These are phyloP conservation scores for Entomobrya multifasciata DNA, from an alignment of 2,888 invertebrate genomes.

Conservation along the genomic window DNA sequence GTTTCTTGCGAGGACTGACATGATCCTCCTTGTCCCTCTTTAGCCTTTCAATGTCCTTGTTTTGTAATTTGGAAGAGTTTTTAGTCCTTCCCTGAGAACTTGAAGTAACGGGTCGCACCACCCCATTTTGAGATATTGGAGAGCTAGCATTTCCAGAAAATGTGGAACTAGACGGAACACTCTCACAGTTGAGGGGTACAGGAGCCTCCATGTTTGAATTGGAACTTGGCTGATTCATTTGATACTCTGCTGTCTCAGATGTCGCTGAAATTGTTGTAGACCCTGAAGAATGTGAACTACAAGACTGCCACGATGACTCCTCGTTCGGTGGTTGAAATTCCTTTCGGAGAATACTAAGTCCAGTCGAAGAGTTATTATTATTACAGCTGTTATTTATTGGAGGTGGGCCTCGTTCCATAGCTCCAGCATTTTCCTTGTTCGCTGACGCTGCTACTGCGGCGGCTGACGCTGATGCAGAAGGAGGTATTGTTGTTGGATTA, in stretches of 20 bases:
- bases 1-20: conserved; percentile 93
- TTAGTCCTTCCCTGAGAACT: conserved; percentile 40
- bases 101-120: conserved; percentile 69
- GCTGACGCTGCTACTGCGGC: conserved; percentile 75
- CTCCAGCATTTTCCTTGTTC: conserved; percentile 77
- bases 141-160: conserved; percentile 14
- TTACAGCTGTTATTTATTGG: conserved; percentile 21
- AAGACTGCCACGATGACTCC: conserved; percentile 79
- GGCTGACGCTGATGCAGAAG: conserved; percentile 70
- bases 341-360: conserved; percentile 77
- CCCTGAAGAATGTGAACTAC: conserved; percentile 83
- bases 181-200: conserved; percentile 47
- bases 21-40: conserved; percentile 80
- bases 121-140: conserved; percentile 76
- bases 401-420: conserved; percentile 62
- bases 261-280: conserved; percentile 94
- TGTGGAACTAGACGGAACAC: conserved; percentile 28
- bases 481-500: conserved; percentile 66
- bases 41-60: conserved; percentile 76
- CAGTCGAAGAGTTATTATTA: conserved; percentile 23
- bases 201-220: conserved; percentile 38
- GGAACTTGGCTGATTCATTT: conserved; percentile 75
- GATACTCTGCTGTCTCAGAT: conserved; percentile 82
- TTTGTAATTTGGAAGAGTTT: conserved; percentile 70
- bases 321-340: conserved; percentile 80